These are phyloP conservation scores for Hydriomena furcata DNA, from an alignment of 2,888 invertebrate genomes.

Conservation along the genomic window DNA sequence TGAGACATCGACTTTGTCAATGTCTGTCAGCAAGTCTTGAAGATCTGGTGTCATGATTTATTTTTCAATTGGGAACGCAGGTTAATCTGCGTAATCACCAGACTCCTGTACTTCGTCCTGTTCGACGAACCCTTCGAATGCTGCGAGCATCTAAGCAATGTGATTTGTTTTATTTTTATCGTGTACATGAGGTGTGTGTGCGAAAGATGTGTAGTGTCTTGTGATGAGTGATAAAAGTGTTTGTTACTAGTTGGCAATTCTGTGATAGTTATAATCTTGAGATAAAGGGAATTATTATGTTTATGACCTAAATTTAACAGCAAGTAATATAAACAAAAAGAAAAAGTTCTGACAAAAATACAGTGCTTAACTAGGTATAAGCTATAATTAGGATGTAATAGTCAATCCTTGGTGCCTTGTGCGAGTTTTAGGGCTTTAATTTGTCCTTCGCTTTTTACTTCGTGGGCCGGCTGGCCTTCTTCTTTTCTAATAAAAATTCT, in stretches of 20 bases:
- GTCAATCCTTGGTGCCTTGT: background rate
- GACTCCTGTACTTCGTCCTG: too few species aligned
- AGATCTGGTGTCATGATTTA: background rate
- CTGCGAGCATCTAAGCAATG: too few species aligned
- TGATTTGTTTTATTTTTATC: too few species aligned
- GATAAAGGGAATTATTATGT: background rate
- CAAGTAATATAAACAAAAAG: too few species aligned
- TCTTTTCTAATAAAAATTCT: background rate
- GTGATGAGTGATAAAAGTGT: too few species aligned
- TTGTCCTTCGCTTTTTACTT: background rate
- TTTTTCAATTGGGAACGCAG: background rate
- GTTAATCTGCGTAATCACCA: background rate
- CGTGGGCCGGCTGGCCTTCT: background rate
- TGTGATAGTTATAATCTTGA: background rate
- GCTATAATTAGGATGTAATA: background rate
- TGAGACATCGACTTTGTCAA: background rate
- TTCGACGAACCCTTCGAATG: too few species aligned
- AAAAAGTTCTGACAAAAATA: too few species aligned
- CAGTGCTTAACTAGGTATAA: background rate
- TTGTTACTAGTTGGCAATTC: too few species aligned
- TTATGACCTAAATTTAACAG: too few species aligned
- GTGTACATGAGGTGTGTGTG: too few species aligned
- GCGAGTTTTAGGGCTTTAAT: background rate
- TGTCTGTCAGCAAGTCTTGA: background rate
- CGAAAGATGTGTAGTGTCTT: too few species aligned